phyloP scores from a whole-genome alignment of 2,888 invertebrate genomes.

The Ennomos fuscantarius region DNA sequence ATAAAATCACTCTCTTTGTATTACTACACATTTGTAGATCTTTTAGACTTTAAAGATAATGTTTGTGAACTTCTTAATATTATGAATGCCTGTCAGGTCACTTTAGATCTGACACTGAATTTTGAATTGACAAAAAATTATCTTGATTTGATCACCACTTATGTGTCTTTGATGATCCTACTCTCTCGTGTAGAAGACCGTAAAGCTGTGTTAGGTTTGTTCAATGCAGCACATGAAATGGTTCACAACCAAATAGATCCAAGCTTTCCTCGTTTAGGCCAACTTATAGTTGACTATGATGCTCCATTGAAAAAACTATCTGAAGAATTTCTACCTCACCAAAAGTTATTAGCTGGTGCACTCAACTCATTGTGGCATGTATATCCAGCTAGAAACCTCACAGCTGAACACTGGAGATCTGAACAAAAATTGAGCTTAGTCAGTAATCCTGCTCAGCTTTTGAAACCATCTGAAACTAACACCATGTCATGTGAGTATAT shows the following conservation, averaged over 20 bases:
- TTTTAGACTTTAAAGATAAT: constrained; percentile 98
- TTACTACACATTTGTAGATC: constrained; percentile 99
- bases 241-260: constrained; percentile 95
- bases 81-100: constrained; percentile 98
- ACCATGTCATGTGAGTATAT: constrained; percentile 99
- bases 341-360: constrained; percentile 93
- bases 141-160: constrained; percentile 96
- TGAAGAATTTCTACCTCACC: constrained; percentile 98
- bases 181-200: constrained; percentile 99
- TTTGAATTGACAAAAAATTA: constrained; percentile 98
- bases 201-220: constrained; percentile 98
- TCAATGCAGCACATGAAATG: constrained; percentile 99
- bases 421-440: constrained; percentile 97
- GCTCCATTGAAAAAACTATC: constrained; percentile 97
- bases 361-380: constrained; percentile 94
- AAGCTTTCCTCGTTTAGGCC: constrained; percentile 97
- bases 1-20: constrained; percentile 98
- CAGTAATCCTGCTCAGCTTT: constrained; percentile 96
- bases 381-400: constrained; percentile 94
- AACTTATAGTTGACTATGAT: constrained; percentile 99
- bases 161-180: constrained; percentile 98
- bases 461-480: constrained; percentile 97
- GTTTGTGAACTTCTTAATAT: constrained; percentile 96
- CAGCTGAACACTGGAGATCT: constrained; percentile 97
- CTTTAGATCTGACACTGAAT: constrained; percentile 97